These are phyloP conservation scores for Seladonia tumulorum DNA, from an alignment of 2,888 invertebrate genomes.

Conservation along the genomic window DNA sequence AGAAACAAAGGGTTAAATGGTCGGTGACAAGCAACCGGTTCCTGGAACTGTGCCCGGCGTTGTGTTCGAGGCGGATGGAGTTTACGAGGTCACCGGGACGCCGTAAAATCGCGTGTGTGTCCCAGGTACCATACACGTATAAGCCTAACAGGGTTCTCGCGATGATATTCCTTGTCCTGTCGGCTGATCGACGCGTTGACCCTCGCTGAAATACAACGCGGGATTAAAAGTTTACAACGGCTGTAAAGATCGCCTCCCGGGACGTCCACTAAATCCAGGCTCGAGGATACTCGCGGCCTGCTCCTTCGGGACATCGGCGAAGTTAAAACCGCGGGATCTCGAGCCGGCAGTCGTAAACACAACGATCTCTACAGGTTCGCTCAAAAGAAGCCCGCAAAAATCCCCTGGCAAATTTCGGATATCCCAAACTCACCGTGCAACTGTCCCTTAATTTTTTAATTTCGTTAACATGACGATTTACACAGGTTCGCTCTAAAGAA, in stretches of 20 bases:
- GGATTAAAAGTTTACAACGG: slow-evolving; percentile 56
- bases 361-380: slow-evolving; percentile 13
- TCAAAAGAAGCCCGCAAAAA: background rate
- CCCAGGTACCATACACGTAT: slow-evolving; percentile 24
- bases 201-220: slow-evolving; percentile 16
- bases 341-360: slow-evolving; percentile 31
- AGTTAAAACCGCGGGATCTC: slow-evolving; percentile 40
- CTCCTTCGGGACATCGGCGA: slow-evolving; percentile 22
- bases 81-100: slow-evolving; percentile 51
- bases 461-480: slow-evolving; percentile 32
- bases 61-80: slow-evolving; percentile 23
- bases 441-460: too few species aligned
- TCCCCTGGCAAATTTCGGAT: background rate
- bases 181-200: slow-evolving; percentile 42
- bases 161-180: slow-evolving; percentile 33
- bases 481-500: slow-evolving; percentile 1
- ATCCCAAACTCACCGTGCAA: background rate
- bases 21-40: slow-evolving; percentile 37
- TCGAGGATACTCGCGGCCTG: slow-evolving; percentile 29
- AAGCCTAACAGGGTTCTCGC: background rate
- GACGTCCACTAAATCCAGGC: slow-evolving; percentile 38
- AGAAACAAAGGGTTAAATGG: slow-evolving; percentile 36
- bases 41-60: slow-evolving; percentile 38
- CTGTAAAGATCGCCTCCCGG: slow-evolving; percentile 43
- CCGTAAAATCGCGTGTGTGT: slow-evolving; percentile 25